phyloP scores from a whole-genome alignment of 2,113 vertebrate species.

The Martes martes region DNA sequence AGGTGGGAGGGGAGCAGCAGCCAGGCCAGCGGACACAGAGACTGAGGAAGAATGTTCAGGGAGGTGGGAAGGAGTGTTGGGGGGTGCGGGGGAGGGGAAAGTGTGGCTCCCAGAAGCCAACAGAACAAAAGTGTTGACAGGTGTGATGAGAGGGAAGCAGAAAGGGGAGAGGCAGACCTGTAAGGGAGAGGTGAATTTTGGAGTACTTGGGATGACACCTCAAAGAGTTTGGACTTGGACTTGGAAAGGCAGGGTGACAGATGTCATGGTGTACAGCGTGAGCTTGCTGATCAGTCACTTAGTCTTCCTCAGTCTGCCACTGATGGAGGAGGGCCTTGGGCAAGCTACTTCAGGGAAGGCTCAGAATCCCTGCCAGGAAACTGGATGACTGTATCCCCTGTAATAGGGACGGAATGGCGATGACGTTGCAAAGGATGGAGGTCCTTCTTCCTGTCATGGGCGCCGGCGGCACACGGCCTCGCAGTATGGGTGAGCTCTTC shows the following conservation, averaged over 20 bases:
- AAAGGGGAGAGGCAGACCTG: neutral
- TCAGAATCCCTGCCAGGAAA: neutral
- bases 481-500: neutral
- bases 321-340: neutral
- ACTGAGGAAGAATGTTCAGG: neutral
- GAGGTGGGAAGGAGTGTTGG: neutral
- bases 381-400: neutral
- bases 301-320: neutral
- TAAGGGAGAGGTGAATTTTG: neutral
- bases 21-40: neutral
- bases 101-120: neutral
- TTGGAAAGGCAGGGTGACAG: neutral
- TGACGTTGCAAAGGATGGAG: neutral
- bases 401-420: no score
- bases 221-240: neutral
- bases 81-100: neutral
- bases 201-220: neutral
- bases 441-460: neutral
- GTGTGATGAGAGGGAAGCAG: neutral
- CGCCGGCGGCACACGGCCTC: neutral
- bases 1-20: neutral
- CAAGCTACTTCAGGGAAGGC: neutral
- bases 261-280: neutral
- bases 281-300: neutral
- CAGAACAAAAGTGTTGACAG: neutral